phyloP scores from a whole-genome alignment of 2,797 vertebrate species.

The Rhinoraja longicauda region DNA sequence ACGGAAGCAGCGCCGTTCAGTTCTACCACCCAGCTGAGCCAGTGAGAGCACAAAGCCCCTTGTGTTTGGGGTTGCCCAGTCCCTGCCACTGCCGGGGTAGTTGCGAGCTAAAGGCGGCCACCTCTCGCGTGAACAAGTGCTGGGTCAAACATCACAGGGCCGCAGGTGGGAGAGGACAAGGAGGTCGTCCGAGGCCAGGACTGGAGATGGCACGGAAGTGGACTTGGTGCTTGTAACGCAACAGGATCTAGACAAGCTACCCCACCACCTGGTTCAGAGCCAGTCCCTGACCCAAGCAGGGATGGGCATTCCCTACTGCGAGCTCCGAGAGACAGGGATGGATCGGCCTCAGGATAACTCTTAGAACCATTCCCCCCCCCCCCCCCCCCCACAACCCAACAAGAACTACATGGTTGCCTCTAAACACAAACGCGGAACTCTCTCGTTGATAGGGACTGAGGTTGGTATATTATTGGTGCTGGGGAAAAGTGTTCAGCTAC shows the following conservation, averaged over 20 bases:
- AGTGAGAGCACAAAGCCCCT: neutral
- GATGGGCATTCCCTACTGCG: neutral
- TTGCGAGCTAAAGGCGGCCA: neutral
- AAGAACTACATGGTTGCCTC: neutral
- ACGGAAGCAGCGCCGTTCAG: neutral
- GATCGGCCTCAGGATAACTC: neutral
- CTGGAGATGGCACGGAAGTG: too few species aligned
- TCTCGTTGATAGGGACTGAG: neutral
- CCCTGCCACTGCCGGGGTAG: neutral
- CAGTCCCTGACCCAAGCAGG: neutral
- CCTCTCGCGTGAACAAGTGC: too few species aligned
- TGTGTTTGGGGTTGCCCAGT: neutral
- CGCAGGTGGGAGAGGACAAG: neutral
- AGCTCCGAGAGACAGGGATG: neutral
- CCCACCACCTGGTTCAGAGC: neutral
- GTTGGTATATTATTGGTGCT: neutral
- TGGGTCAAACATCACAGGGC: neutral
- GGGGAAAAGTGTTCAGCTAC: too few species aligned
- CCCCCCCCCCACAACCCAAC: neutral
- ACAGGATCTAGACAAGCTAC: neutral
- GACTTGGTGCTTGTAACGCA: neutral
- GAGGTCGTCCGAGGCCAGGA: too few species aligned
- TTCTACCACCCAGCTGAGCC: too few species aligned
- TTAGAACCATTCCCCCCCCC: too few species aligned
- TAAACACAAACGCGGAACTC: neutral